phyloP scores from a whole-genome alignment of 2,888 invertebrate genomes.

The Deilephila elpenor region DNA sequence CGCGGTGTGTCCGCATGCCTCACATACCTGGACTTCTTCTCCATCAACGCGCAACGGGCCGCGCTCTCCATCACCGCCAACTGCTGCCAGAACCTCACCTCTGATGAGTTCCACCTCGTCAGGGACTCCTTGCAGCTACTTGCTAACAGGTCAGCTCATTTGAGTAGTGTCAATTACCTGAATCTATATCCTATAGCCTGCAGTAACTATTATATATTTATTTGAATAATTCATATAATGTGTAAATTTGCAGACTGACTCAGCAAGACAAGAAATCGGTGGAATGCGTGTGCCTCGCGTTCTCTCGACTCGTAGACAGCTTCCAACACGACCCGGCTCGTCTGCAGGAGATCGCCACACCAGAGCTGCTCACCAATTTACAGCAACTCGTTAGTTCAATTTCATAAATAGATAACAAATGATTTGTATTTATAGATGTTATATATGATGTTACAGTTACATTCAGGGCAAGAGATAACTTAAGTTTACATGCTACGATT shows the following conservation, averaged over 20 bases:
- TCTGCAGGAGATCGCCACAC: slow-evolving; percentile 96
- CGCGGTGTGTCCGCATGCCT: slow-evolving; percentile 98
- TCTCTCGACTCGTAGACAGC: slow-evolving; percentile 98
- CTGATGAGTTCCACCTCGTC: slow-evolving; percentile 97
- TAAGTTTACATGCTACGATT: too few species aligned
- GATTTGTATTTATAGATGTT: too few species aligned
- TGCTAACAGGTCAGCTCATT: slow-evolving; percentile 83
- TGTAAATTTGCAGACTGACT: slow-evolving; percentile 82
- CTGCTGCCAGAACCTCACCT: slow-evolving; percentile 96
- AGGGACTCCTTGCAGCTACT: slow-evolving; percentile 94
- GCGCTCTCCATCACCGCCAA: slow-evolving; percentile 98
- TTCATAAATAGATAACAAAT: background rate
- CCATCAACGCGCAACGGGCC: slow-evolving; percentile 98
- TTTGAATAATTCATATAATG: slow-evolving; percentile 19
- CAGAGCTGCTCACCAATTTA: slow-evolving; percentile 95
- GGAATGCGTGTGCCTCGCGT: slow-evolving; percentile 98
- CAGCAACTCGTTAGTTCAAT: slow-evolving; percentile 91
- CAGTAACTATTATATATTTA: too few species aligned
- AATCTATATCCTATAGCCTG: background rate
- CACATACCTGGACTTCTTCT: slow-evolving; percentile 99
- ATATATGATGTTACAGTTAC: too few species aligned
- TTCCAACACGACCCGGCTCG: slow-evolving; percentile 96
- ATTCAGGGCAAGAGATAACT: too few species aligned
- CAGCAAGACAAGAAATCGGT: slow-evolving; percentile 99
- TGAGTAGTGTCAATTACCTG: too few species aligned